Evolutionary conservation across 2,113 vertebrate species (phyloP), one percentile per base, ranked within the genome.

Genomic region (Zapus hudsonius): DNA sequence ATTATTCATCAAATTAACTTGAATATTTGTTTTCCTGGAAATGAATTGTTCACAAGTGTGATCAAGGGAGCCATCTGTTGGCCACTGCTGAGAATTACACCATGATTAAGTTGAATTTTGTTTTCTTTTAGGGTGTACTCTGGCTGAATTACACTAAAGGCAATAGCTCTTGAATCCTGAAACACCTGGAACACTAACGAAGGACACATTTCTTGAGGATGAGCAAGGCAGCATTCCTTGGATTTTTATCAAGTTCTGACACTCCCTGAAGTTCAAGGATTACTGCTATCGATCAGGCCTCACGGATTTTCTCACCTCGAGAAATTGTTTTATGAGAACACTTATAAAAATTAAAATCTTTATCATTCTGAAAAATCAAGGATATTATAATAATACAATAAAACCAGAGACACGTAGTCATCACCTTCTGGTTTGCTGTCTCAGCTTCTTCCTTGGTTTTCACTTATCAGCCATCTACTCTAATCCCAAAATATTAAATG

Each of bases 41-140:
- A 73, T 16, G 27, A 17, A 44, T 79, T 79, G 9, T 31, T 94
- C 57, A 40, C 70, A 64, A 61, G n/a, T 91, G 23, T 95, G 87
- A 92, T 42, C 73, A 10, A 93, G 89, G 86, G 89, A 92, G 95
- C 95, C 94, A 96, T 91, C 97, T 97, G 22, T 93, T 91, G 95
- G 95, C 29, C 72, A 79, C 33, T 84, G 25, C 31, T 92, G 22
- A 38, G 25, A 92, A 95, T 83, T 95, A 66, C 95, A 94, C 10
- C 38, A 11, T 33, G 63, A 67, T 59, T 84, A 63, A 78, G 23
- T 31, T 16, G 7, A 10, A 0, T 11, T 3, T 29, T 47, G 22
- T 38, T 9, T 63, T 72, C 52, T 83, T 89, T 70, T 70, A 8
- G 3, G 5, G 5, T 7, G 27, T 10, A 17, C 23, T 73, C 57